phyloP scores from a whole-genome alignment of 2,888 invertebrate species.

The Drosophila rubida region DNA sequence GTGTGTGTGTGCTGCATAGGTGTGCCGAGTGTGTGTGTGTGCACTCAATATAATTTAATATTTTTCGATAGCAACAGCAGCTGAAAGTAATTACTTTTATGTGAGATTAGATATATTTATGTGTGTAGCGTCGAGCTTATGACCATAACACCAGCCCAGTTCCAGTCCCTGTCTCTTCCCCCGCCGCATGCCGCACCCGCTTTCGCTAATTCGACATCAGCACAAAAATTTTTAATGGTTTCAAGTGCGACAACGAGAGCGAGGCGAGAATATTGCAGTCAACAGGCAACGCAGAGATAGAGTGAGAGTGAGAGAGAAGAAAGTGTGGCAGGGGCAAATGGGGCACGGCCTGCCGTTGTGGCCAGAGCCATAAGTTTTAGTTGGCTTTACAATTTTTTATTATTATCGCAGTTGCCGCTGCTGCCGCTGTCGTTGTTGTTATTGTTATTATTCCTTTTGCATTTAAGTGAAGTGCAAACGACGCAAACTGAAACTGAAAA shows the following conservation, averaged over 20 bases:
- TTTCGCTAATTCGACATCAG: conserved; percentile 72
- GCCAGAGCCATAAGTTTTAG: conserved; percentile 50
- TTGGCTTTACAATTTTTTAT: conserved; percentile 34
- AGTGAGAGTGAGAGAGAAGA: neutral
- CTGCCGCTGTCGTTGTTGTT: conserved; percentile 4
- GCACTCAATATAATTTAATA: conserved; percentile 80
- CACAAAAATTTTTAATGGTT: conserved; percentile 64
- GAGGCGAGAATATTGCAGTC: neutral
- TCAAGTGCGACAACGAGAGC: neutral
- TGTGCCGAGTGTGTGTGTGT: conserved; percentile 46
- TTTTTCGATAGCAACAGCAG: conserved; percentile 78
- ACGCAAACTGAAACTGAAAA: conserved; percentile 5
- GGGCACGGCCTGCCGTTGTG: conserved; percentile 14
- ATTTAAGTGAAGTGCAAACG: conserved; percentile 74
- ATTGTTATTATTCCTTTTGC: conserved; percentile 56
- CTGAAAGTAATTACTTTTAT: conserved; percentile 79
- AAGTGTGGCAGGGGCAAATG: neutral
- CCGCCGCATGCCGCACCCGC: conserved; percentile 3
- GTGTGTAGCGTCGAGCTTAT: conserved; percentile 47
- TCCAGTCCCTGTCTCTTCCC: too few relatives aligned
- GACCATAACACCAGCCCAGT: conserved; percentile 22
- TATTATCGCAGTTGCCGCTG: conserved; percentile 8
- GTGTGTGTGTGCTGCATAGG: conserved; percentile 21
- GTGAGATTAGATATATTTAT: conserved; percentile 79
- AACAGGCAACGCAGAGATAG: neutral